Conservation (phyloP, 2,888 invertebrate species). For the Cosmorhoe ocellata region DNA sequence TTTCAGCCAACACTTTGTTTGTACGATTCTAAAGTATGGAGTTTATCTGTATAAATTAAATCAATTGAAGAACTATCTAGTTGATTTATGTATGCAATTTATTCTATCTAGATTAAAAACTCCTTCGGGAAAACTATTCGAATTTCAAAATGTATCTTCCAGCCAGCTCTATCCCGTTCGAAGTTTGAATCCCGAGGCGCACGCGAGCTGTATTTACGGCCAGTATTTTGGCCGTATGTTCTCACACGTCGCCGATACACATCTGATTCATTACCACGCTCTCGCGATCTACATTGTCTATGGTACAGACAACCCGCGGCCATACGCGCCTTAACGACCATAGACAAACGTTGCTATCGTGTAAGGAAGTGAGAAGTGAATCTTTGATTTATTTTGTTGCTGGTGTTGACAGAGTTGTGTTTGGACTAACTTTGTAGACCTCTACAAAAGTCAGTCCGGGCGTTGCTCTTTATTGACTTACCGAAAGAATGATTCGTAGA, state of each 20-base stretch:
- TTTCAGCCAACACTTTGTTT: too few relatives aligned
- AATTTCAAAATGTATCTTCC: constrained; percentile 5
- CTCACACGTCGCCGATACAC: constrained; percentile 80
- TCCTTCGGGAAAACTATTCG: not conserved
- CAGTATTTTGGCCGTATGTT: constrained; percentile 81
- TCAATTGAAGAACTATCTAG: too few relatives aligned
- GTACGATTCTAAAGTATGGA: too few relatives aligned
- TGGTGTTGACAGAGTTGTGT: constrained; percentile 12
- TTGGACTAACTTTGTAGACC: not conserved
- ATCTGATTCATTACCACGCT: constrained; percentile 79
- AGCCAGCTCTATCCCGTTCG: constrained; percentile 47
- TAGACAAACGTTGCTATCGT: constrained; percentile 35
- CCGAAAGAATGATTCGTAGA: too few relatives aligned
- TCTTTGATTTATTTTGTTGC: constrained; percentile 34
- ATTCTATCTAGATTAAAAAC: not conserved
- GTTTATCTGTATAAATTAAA: too few relatives aligned
- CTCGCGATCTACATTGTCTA: constrained; percentile 66
- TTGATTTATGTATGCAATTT: too few relatives aligned
- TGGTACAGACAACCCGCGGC: constrained; percentile 37
- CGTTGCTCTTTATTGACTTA: too few relatives aligned
- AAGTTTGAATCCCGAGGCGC: constrained; percentile 43
- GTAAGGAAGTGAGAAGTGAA: constrained; percentile 32
- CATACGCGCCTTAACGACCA: constrained; percentile 45
- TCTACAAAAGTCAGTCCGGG: too few relatives aligned
- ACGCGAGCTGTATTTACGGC: constrained; percentile 79